Evolutionary conservation across 2,113 vertebrate species (phyloP).

Genomic region (Anarrhichthys ocellatus): DNA sequence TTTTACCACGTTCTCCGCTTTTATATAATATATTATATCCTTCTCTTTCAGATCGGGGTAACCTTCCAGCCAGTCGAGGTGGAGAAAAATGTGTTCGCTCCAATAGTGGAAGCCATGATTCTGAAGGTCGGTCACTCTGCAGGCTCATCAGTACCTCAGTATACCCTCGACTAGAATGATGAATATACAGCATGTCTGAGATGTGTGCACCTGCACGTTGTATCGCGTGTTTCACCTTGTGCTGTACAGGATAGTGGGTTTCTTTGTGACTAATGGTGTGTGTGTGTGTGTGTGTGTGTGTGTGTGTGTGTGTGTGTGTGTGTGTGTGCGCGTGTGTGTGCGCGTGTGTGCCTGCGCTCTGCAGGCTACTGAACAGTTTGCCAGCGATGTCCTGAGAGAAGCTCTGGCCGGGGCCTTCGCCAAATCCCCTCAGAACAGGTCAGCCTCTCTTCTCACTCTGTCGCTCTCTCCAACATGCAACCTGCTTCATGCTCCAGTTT

Average conservation of each 20-base stretch:
- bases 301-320: slow-evolving; percentile 5
- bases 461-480: not conserved
- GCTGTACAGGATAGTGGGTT: not conserved
- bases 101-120: slow-evolving; percentile 95
- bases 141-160: slow-evolving; percentile 12
- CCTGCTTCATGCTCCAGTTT: slow-evolving; percentile 41
- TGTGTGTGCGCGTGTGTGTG: slow-evolving; percentile 11
- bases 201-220: not conserved
- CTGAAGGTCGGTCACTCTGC: slow-evolving; percentile 87
- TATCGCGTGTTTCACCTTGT: slow-evolving; percentile 42
- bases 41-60: slow-evolving; percentile 90
- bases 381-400: slow-evolving; percentile 93
- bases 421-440: slow-evolving; percentile 94
- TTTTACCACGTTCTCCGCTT: not conserved
- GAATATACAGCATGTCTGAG: slow-evolving; percentile 18
- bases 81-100: slow-evolving; percentile 91
- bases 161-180: slow-evolving; percentile 26
- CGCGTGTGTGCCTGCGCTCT: slow-evolving; percentile 17
- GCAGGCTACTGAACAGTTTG: slow-evolving; percentile 95
- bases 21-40: not conserved
- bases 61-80: slow-evolving; percentile 91
- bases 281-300: slow-evolving; percentile 18
- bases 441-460: not conserved
- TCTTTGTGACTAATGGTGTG: slow-evolving; percentile 36
- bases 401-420: slow-evolving; percentile 90